Evolutionary conservation across 92 coral and sea anemone species (phyloP), one percentile per base, ranked within the genome.

Genomic region (Porites cylindrica): DNA sequence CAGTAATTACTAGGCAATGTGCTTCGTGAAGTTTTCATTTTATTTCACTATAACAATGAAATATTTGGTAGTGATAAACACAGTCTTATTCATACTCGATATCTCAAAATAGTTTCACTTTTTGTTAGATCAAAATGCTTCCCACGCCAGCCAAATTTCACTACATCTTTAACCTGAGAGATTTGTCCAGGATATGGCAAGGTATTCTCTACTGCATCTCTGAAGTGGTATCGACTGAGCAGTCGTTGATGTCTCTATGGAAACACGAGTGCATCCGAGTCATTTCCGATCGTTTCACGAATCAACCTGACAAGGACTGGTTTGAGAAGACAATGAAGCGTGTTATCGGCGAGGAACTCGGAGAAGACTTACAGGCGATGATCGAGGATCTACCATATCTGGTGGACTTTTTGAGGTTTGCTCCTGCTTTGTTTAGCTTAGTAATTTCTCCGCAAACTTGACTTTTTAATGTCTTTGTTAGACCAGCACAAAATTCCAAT

Each of bases 91-190:
- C 47, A 38, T 38, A 38, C 32, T 1, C 32, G 32, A 29, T 29
- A 54, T 54, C 10, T 54, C 60, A 54, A 10, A 7, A 2, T 56
- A 11, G 2, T 56, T 56, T 56, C 16, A 56, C 4, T 11, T 12
- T 7, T 75, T n/a, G 7, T 17, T 83, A 96, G 98, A 93, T 96
- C 21, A 96, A 96, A 85, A 96, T 96, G 99, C 94, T 96, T 21
- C 99, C 99, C 17, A 96, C 99, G 12, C 99, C 99, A 50, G 98
- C 99, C 54, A 96, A 96, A 79, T 96, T 96, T 81, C 99, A 96
- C 87, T 96, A 96, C 96, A 92, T 96, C 86, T 96, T 96, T 87
- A 96, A 96, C 96, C 89, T 96, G 80, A 98, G 99, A 65, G 99
- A 96, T 90, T 82, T 96, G 90, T 96, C 99, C 87, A 96, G 98